Base-by-base conservation (phyloP, 2,888 invertebrate genomes). In the Trachelus iudaicus region DNA sequence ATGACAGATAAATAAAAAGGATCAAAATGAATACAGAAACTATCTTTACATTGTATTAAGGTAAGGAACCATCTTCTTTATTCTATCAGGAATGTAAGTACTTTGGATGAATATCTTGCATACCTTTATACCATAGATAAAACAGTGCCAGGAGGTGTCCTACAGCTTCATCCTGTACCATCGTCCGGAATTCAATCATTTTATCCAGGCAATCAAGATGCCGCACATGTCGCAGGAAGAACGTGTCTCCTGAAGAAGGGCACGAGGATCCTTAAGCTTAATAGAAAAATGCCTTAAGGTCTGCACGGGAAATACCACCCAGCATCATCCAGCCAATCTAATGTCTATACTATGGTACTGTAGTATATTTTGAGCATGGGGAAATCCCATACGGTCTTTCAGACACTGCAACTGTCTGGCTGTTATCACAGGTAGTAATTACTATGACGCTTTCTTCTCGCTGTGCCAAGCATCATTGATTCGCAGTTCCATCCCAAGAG, bases 191-290 rank as follows among this genome's bases (percentile, higher is more conserved):
- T 76, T 78, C 73, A 71, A 78, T 78, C 78, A 75, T 30, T 12
- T 23, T 75, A 40, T 71, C 75, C 71, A 69, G 30, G 75, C 78
- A 79, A 79, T 79, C 79, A 76, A 79, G 76, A 79, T 79, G 73
- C 79, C 76, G 34, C 73, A 34, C 75, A 71, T 75, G 73, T 76
- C 73, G 73, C 74, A 68, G 74, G 23, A 68, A 76, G 73, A 76
- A 77, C 74, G 73, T 56, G 73, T 33, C 56, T 56, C 23, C 23
- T 33, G 73, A 79, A 79, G 76, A 76, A 79, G 68, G 76, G 73
- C 11, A 13, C 40, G 73, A 76, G 78, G 31, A 76, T 76, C 69
- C 76, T 76, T 69, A n/a, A 79, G 79, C 73, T 73, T 79, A 76
- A 77, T 79, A 73, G 79, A 77, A 79, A 76, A 79, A 79, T 79